Evolutionary conservation across 1,140 invertebrate genomes (phyloP).

Genomic region (Hylyphantes graminicola): DNA sequence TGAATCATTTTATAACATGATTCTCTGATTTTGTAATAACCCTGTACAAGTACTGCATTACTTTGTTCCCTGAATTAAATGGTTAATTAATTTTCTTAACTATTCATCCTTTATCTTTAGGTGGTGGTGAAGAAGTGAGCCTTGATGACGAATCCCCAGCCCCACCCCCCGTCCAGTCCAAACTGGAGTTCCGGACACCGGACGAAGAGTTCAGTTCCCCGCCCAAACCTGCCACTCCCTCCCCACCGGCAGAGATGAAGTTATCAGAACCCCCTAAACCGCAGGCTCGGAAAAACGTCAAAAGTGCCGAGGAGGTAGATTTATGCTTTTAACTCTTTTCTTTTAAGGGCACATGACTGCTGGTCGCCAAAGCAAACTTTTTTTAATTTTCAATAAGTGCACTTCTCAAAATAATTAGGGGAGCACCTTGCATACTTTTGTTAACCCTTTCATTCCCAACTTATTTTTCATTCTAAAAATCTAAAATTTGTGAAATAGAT

Average conservation of each 20-base stretch:
- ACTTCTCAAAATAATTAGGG: no score
- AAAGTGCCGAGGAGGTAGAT: slow-evolving; percentile 45
- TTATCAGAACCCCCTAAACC: slow-evolving; percentile 33
- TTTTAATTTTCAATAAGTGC: neutral
- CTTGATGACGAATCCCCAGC: slow-evolving; percentile 60
- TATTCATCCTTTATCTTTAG: slow-evolving; percentile 53
- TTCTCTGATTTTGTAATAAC: neutral
- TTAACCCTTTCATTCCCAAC: no score
- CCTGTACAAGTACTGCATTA: neutral
- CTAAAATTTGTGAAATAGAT: no score
- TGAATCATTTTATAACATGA: no score
- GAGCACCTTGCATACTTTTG: no score
- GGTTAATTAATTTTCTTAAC: neutral
- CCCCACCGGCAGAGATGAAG: slow-evolving; percentile 52
- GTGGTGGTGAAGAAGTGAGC: slow-evolving; percentile 63
- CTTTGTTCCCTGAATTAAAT: neutral
- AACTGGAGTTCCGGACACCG: slow-evolving; percentile 57
- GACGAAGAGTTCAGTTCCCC: slow-evolving; percentile 61
- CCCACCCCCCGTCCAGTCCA: slow-evolving; percentile 19
- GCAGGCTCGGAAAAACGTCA: slow-evolving; percentile 20
- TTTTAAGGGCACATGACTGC: neutral
- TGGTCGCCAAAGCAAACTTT: neutral
- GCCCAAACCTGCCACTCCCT: neutral
- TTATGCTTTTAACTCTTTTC: neutral
- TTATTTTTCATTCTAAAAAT: no score